Evolutionary conservation across 2,888 invertebrate genomes (phyloP).

Genomic region (Parnassius smintheus): DNA sequence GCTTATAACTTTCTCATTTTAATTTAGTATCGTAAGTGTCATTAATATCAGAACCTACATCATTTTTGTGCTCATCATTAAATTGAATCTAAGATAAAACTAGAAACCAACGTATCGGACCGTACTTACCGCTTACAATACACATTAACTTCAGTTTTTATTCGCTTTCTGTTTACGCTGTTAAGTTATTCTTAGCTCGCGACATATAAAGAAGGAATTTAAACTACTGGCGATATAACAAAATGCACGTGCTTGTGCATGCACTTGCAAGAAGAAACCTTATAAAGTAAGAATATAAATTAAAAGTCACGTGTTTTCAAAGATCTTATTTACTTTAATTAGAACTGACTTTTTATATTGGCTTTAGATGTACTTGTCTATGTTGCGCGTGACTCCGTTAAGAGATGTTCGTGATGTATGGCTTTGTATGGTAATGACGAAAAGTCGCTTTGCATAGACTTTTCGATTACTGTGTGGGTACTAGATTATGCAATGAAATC

Average conservation of each 20-base stretch:
- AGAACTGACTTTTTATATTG: not conserved
- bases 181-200: conserved; percentile 20
- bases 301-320: conserved; percentile 2
- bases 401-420: conserved; percentile 13
- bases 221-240: conserved; percentile 17
- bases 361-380: not conserved
- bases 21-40: no score
- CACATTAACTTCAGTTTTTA: conserved; percentile 1
- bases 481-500: conserved; percentile 26
- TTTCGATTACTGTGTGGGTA: conserved; percentile 21
- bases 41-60: no score
- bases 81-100: no score
- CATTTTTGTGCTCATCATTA: no score
- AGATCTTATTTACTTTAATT: conserved; percentile 2
- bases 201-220: conserved; percentile 20
- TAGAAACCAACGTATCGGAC: no score
- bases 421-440: conserved; percentile 24
- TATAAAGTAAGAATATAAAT: conserved; percentile 16
- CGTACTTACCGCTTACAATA: no score
- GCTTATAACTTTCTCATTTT: no score
- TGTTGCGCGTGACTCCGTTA: conserved; percentile 1
- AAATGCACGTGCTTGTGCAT: conserved; percentile 11
- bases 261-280: conserved; percentile 15
- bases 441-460: conserved; percentile 28
- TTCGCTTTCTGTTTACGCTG: conserved; percentile 11